Percentiles rank a stretch among this genome's conserved stretches.
Conservation (phyloP, 2,888 invertebrate genomes). For the Fragum fragum region DNA sequence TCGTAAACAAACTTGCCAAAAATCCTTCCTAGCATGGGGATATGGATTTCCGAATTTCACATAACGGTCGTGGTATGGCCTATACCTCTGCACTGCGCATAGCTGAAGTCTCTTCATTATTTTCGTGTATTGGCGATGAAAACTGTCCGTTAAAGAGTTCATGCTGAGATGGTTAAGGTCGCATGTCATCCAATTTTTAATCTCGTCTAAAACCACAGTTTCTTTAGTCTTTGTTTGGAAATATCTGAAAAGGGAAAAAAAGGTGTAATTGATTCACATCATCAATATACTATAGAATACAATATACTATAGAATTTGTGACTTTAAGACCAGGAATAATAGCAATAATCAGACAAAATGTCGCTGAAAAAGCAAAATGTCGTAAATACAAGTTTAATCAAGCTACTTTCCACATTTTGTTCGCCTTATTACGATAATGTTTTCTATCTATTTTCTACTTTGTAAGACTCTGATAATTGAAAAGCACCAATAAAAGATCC, state of each 20-base stretch:
- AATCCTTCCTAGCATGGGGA: not conserved
- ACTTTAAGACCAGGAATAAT: too few relatives aligned
- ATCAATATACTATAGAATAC: too few relatives aligned
- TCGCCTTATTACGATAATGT: too few relatives aligned
- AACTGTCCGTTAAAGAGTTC: slow-evolving; percentile 29
- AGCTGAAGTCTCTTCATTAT: slow-evolving; percentile 28
- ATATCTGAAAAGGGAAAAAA: not conserved
- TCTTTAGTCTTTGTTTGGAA: not conserved
- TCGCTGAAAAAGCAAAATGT: too few relatives aligned
- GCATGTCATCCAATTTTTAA: slow-evolving; percentile 51
- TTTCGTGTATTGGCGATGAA: slow-evolving; percentile 42
- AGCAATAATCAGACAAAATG: too few relatives aligned
- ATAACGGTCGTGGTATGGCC: not conserved
- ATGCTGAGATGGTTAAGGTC: slow-evolving; percentile 32
- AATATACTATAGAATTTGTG: too few relatives aligned
- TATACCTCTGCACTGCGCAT: slow-evolving; percentile 10
- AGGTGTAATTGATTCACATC: too few relatives aligned
- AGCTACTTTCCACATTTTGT: too few relatives aligned
- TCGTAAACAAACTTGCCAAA: not conserved
- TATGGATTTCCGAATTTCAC: not conserved
- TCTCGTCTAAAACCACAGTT: slow-evolving; percentile 28
- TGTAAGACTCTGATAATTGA: too few relatives aligned
- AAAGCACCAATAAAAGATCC: too few relatives aligned
- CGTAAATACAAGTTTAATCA: too few relatives aligned
- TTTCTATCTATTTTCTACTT: too few relatives aligned